Evolutionary conservation across 2,797 vertebrate genomes (phyloP), one percentile per base, ranked within the genome.

Genomic region (Pipistrellus pipistrellus): DNA sequence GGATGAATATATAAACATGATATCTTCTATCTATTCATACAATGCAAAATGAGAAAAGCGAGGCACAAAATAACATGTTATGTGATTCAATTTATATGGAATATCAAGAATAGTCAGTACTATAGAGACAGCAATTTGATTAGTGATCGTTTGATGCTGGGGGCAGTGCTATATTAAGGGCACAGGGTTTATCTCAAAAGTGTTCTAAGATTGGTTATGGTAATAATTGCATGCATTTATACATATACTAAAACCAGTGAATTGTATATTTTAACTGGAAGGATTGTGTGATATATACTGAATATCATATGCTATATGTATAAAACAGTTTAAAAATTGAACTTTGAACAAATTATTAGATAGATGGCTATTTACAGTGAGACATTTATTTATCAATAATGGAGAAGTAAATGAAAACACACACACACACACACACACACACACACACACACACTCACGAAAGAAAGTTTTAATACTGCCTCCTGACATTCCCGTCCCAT

Each of bases 371-470:
- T 71, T 62, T 91, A 78, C 6, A 73, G 4, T n/a, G 59, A 88
- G 57, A 59, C 6, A 68, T 94, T 83, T 89, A 44, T 3, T 91
- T 23, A 77, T 10, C 41, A 25, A 46, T 59, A 89, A 76, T 81
- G 25, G 6, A 89, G 2, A 6, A 66, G 17, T 68, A 9, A 94
- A 64, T 48, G 20, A 25, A 68, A 91, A 95, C 8, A 8, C 1
- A 4, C 21, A 4, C 23, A 0, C 23, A 2, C 9, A 4, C 4
- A 13, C 57, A 27, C 57, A 3, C 57, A 27, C 57, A 59, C 9
- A 27, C 23, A 59, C 25, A 59, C 57, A 57, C 55, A 62, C 57
- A 62, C 11, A 59, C n/a, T n/a, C n/a, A n/a, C 5, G 1, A 6
- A 62, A 62, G 27, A 27, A 62, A 83, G 20, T 71, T 83, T 88